Conservation (phyloP, 2,797 vertebrate genomes). For the Siniperca obscura region DNA sequence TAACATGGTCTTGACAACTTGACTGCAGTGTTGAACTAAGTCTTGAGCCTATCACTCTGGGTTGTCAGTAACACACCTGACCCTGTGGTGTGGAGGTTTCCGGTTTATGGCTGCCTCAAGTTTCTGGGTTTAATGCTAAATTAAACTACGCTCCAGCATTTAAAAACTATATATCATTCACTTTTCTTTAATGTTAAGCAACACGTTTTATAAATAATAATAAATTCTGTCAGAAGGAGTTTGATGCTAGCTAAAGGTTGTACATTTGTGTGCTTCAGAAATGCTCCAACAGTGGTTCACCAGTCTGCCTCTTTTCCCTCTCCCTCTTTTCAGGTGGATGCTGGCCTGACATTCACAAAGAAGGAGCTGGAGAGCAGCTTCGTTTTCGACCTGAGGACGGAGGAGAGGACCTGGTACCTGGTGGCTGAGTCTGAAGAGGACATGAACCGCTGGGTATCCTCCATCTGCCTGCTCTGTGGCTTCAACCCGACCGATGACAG, state of each 20-base stretch:
- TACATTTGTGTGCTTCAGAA: not conserved
- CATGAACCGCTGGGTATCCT: constrained; percentile 96
- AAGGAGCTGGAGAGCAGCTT: constrained; percentile 94
- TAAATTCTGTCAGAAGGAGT: not conserved
- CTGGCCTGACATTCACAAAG: constrained; percentile 92
- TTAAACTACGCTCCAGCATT: not conserved
- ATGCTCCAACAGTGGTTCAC: too few species aligned
- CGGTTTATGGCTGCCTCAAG: not conserved
- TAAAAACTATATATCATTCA: not conserved
- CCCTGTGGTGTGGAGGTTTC: too few species aligned
- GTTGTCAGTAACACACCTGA: too few species aligned
- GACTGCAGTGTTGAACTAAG: too few species aligned
- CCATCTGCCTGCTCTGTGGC: constrained; percentile 94
- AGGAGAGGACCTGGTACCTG: constrained; percentile 93
- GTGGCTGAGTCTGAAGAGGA: constrained; percentile 94
- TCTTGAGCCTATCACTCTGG: too few species aligned
- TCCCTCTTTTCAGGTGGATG: constrained; percentile 86
- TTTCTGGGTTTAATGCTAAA: not conserved
- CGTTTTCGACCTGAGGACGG: constrained; percentile 93
- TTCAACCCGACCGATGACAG: constrained; percentile 87
- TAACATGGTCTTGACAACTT: too few species aligned
- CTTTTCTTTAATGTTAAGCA: not conserved
- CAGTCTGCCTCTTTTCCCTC: too few species aligned
- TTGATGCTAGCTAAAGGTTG: not conserved
- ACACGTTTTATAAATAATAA: too few species aligned